phyloP scores from a whole-genome alignment of 2,113 vertebrate species.

The Platichthys flesus region DNA sequence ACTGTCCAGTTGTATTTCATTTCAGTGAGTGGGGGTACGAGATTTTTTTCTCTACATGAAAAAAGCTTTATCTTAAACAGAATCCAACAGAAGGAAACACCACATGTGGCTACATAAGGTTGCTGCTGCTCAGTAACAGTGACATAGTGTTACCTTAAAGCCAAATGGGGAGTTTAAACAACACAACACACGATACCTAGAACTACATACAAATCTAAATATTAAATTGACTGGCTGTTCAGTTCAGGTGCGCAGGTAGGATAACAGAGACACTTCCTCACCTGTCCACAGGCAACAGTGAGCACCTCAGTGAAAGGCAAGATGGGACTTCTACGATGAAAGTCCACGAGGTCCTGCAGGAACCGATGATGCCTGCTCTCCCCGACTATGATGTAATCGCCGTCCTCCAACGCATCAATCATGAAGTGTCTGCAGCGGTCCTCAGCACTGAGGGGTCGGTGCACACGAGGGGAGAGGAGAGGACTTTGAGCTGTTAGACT shows the following conservation, averaged over 20 bases:
- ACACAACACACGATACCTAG: not conserved
- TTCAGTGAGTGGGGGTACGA: too few species aligned
- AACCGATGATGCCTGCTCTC: conserved; percentile 69
- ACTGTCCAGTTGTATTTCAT: too few species aligned
- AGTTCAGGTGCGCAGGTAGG: too few species aligned
- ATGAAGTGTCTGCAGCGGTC: conserved; percentile 86
- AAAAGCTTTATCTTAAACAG: too few species aligned
- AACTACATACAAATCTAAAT: not conserved
- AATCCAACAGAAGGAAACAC: too few species aligned
- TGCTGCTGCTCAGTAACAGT: too few species aligned
- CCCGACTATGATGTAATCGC: conserved; percentile 78
- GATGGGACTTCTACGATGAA: conserved; percentile 77
- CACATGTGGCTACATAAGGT: too few species aligned
- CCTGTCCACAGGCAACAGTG: conserved; percentile 83
- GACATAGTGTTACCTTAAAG: too few species aligned
- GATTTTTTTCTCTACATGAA: too few species aligned
- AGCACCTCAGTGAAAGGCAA: conserved; percentile 78
- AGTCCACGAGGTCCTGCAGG: conserved; percentile 84
- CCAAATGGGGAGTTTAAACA: not conserved
- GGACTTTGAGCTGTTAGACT: not conserved
- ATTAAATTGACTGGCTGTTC: not conserved
- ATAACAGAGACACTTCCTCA: conserved; percentile 49
- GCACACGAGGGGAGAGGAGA: not conserved
- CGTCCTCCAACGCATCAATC: conserved; percentile 78
- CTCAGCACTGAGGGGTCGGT: conserved; percentile 55